phyloP scores from a whole-genome alignment of 2,113 vertebrate species.

The Amphiprion percula region DNA sequence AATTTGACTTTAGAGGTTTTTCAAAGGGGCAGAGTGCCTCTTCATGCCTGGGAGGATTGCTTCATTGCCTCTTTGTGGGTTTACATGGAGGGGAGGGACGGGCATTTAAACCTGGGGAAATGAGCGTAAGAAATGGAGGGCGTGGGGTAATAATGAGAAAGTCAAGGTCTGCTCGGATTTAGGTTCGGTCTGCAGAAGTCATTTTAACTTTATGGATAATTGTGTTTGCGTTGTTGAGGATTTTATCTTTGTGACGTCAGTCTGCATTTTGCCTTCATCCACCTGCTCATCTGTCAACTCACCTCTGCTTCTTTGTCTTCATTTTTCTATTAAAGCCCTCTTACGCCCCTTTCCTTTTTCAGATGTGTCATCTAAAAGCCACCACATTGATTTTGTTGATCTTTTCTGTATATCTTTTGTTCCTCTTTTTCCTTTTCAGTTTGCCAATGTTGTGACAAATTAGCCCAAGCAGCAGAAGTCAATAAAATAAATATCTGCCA shows the following conservation, averaged over 20 bases:
- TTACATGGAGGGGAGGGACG: slow-evolving; percentile 13
- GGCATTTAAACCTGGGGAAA: slow-evolving; percentile 20
- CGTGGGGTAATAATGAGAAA: slow-evolving; percentile 42
- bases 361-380: neutral
- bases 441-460: slow-evolving; percentile 33
- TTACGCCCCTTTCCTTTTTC: neutral
- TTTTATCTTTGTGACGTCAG: slow-evolving; percentile 38
- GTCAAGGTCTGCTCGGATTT: slow-evolving; percentile 40
- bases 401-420: neutral
- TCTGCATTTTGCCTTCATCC: neutral
- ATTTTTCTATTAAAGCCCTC: neutral
- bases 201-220: slow-evolving; percentile 51
- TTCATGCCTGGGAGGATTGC: slow-evolving; percentile 37
- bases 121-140: slow-evolving; percentile 24
- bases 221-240: slow-evolving; percentile 36
- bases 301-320: neutral
- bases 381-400: neutral
- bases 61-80: slow-evolving; percentile 20
- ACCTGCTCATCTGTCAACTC: slow-evolving; percentile 4
- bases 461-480: slow-evolving; percentile 33
- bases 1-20: slow-evolving; percentile 59
- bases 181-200: slow-evolving; percentile 26
- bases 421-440: neutral
- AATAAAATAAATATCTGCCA: slow-evolving; percentile 42
- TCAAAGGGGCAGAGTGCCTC: slow-evolving; percentile 44